These are phyloP conservation scores for Oceanodroma leucorhoa DNA, from an alignment of 2,797 vertebrate species.

Conservation along the genomic window DNA sequence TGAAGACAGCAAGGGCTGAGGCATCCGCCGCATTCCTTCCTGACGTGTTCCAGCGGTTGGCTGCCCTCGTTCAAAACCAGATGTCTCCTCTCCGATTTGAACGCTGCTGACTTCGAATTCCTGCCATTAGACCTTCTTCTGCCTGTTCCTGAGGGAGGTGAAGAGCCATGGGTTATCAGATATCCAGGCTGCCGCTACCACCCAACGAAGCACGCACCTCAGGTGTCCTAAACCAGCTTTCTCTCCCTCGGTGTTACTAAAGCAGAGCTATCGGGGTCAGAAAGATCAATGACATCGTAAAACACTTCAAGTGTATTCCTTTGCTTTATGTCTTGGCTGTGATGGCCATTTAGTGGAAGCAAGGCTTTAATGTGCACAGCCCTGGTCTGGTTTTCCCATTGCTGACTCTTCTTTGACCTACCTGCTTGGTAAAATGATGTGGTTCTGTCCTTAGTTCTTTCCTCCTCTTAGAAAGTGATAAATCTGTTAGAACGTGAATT, in stretches of 20 bases:
- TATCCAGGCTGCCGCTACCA: neutral
- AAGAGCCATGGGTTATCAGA: neutral
- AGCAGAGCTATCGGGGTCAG: neutral
- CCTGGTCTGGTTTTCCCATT: neutral
- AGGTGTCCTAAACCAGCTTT: neutral
- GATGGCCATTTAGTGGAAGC: neutral
- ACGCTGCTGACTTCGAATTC: neutral
- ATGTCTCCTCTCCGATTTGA: neutral
- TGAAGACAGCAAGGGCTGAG: neutral
- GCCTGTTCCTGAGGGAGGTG: neutral
- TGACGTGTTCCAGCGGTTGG: neutral
- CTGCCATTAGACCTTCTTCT: neutral
- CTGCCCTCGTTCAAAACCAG: slow-evolving; percentile 6
- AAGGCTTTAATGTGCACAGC: neutral
- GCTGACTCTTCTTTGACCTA: neutral
- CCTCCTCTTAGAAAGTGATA: neutral
- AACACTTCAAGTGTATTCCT: neutral
- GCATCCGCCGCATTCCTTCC: neutral
- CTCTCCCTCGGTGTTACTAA: neutral
- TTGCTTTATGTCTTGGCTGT: neutral
- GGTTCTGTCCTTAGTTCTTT: neutral
- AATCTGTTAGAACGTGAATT: neutral
- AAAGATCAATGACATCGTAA: neutral
- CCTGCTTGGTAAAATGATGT: neutral
- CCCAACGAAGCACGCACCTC: accelerated